Conservation (phyloP, 2,888 invertebrate species). For the Stomorhina lunata region DNA sequence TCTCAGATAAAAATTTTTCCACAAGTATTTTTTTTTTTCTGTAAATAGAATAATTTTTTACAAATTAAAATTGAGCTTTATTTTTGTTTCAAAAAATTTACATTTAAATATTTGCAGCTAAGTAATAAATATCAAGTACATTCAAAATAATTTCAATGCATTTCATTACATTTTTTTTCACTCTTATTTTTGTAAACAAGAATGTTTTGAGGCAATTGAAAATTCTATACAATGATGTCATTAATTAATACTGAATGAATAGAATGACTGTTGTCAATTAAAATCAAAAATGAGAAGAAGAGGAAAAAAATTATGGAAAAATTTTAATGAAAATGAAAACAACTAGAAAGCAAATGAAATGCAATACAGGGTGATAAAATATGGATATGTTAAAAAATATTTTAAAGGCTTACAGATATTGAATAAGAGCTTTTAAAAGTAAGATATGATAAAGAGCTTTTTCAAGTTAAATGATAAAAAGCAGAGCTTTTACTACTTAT, state of each 20-base stretch:
- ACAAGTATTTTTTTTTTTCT: too few relatives aligned
- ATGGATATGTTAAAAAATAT: too few relatives aligned
- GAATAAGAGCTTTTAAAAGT: too few relatives aligned
- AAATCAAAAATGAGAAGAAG: neutral
- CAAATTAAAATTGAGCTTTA: too few relatives aligned
- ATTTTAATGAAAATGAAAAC: neutral
- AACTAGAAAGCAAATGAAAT: neutral
- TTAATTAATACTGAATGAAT: conserved; percentile 59
- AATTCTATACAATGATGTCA: conserved; percentile 59
- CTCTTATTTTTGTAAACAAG: neutral
- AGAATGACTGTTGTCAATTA: conserved; percentile 40
- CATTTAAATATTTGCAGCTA: neutral
- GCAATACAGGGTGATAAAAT: neutral
- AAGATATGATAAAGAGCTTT: too few relatives aligned
- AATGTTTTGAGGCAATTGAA: conserved; percentile 40
- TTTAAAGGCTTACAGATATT: too few relatives aligned
- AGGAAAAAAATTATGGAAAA: neutral
- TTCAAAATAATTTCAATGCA: conserved; percentile 13
- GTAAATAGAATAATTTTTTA: too few relatives aligned
- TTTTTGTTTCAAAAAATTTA: too few relatives aligned
- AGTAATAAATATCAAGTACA: conserved; percentile 19
- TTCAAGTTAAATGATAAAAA: too few relatives aligned
- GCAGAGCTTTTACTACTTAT: too few relatives aligned
- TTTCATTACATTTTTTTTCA: neutral
- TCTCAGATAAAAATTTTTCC: too few relatives aligned